Percentiles rank a stretch among this genome's conserved stretches.
These are phyloP conservation scores for Erebia palarica DNA, from an alignment of 2,888 invertebrate species.

Conservation along the genomic window DNA sequence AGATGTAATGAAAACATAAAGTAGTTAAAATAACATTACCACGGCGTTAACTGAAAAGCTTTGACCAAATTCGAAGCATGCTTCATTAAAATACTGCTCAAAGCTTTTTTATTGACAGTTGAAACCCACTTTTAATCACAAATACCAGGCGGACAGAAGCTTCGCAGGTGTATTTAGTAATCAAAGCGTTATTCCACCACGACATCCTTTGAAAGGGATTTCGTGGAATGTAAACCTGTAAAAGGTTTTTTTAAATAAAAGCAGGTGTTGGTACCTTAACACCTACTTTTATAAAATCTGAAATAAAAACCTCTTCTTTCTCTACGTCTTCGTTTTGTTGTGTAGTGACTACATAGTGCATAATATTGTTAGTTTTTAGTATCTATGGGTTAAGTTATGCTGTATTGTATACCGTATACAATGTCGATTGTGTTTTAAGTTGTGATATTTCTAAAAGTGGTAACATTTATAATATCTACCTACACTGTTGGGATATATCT, in stretches of 20 bases:
- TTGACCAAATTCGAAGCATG: not conserved
- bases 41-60: not conserved
- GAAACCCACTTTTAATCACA: slow-evolving; percentile 9
- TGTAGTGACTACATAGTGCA: not conserved
- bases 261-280: too few relatives aligned
- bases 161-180: slow-evolving; percentile 21
- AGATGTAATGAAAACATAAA: not conserved
- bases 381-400: too few relatives aligned
- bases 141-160: slow-evolving; percentile 14
- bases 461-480: too few relatives aligned
- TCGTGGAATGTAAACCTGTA: slow-evolving; percentile 25
- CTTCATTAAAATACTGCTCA: not conserved
- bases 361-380: too few relatives aligned
- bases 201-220: slow-evolving; percentile 28
- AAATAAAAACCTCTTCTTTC: not conserved
- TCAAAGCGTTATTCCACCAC: slow-evolving; percentile 25
- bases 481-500: too few relatives aligned
- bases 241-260: not conserved
- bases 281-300: not conserved
- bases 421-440: too few relatives aligned
- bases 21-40: too few relatives aligned
- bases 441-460: too few relatives aligned
- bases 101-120: slow-evolving; percentile 10
- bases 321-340: not conserved
- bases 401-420: too few relatives aligned